Evolutionary conservation across 2,888 invertebrate species (phyloP).

Genomic region (Dasysyrphus tricinctus): DNA sequence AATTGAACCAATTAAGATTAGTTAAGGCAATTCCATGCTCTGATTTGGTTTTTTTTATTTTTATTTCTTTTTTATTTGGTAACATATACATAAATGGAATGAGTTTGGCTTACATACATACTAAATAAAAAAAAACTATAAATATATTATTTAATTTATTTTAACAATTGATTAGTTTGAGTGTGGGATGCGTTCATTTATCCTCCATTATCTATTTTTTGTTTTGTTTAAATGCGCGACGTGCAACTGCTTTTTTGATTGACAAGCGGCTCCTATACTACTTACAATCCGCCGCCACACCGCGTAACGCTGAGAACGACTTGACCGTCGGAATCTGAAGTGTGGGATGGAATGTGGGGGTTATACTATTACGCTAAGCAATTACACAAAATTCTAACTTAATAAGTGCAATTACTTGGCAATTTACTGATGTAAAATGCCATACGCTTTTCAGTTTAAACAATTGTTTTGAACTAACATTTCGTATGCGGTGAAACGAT

Average conservation of each 20-base stretch:
- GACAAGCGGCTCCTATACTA: slow-evolving; percentile 62
- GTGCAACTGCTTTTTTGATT: slow-evolving; percentile 56
- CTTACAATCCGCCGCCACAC: not conserved
- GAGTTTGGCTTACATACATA: slow-evolving; percentile 71
- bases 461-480: slow-evolving; percentile 45
- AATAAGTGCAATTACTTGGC: slow-evolving; percentile 66
- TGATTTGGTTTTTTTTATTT: slow-evolving; percentile 40
- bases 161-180: slow-evolving; percentile 29
- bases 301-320: not conserved
- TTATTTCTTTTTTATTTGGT: not conserved
- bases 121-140: slow-evolving; percentile 34
- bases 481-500: slow-evolving; percentile 20
- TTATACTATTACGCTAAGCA: slow-evolving; percentile 25
- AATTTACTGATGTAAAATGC: slow-evolving; percentile 62
- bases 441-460: slow-evolving; percentile 52
- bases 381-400: slow-evolving; percentile 59
- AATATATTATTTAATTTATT: not conserved
- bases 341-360: slow-evolving; percentile 16
- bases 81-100: slow-evolving; percentile 35
- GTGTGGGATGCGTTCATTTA: slow-evolving; percentile 48
- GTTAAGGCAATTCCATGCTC: slow-evolving; percentile 56
- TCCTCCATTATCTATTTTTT: not conserved
- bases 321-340: not conserved
- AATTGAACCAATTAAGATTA: slow-evolving; percentile 49
- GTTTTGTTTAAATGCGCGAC: slow-evolving; percentile 52